Conservation (phyloP, 2,888 invertebrate genomes). For the Eupsilia transversa region DNA sequence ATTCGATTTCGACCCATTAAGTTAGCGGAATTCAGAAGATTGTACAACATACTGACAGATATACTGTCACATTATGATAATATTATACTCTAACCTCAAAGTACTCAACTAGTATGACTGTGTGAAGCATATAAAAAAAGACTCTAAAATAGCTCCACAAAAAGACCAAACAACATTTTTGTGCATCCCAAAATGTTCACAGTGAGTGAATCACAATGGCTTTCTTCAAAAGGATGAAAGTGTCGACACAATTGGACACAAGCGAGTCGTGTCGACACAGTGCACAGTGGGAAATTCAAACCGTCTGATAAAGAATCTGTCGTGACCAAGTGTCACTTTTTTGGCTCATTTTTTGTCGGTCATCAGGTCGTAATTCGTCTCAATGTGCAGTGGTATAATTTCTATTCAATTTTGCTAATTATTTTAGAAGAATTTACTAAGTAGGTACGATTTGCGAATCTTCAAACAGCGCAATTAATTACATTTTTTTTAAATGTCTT, state of each 20-base stretch:
- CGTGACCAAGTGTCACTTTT: conserved; percentile 78
- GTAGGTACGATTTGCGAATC: not conserved
- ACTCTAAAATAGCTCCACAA: not conserved
- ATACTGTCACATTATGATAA: not conserved
- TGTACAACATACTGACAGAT: not conserved
- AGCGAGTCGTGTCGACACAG: conserved; percentile 66
- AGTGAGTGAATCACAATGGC: conserved; percentile 39
- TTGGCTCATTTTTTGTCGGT: conserved; percentile 76
- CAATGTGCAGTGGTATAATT: conserved; percentile 36
- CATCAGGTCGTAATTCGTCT: conserved; percentile 45
- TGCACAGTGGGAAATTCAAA: conserved; percentile 70
- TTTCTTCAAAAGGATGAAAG: conserved; percentile 71
- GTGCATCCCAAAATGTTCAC: conserved; percentile 44
- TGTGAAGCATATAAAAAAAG: not conserved
- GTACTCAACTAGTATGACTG: not conserved
- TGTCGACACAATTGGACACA: conserved; percentile 70
- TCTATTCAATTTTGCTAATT: conserved; percentile 1
- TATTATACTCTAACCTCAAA: not conserved
- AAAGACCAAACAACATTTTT: conserved; percentile 11
- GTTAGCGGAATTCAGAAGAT: not conserved
- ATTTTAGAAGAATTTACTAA: not conserved
- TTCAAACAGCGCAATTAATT: not conserved
- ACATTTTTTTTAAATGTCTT: not conserved
- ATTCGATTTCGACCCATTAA: not conserved
- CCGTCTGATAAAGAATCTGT: conserved; percentile 72